Evolutionary conservation across 1,140 invertebrate genomes (phyloP).

Genomic region (Plodia interpunctella): DNA sequence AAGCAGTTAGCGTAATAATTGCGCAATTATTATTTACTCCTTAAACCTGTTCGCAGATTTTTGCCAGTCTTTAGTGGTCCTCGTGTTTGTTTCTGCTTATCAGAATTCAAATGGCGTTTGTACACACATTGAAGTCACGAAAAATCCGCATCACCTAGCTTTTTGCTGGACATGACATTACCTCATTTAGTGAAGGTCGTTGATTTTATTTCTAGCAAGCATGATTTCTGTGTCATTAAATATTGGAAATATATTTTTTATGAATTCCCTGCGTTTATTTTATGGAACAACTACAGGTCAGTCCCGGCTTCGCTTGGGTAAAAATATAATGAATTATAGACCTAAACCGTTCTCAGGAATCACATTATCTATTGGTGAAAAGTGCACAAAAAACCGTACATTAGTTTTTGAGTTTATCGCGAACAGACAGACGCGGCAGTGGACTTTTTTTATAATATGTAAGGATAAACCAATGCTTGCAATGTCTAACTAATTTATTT

Average conservation of each 20-base stretch:
- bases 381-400: too few species aligned
- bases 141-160: conserved; percentile 27
- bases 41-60: conserved; percentile 17
- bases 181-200: conserved; percentile 14
- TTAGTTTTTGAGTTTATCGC: too few species aligned
- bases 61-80: not conserved
- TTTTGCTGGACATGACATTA: conserved; percentile 17
- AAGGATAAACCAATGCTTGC: too few species aligned
- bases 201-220: not conserved
- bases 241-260: too few species aligned
- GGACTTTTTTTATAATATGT: too few species aligned
- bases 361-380: too few species aligned
- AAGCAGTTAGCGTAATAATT: conserved; percentile 23
- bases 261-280: not conserved
- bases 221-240: not conserved
- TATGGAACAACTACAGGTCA: too few species aligned
- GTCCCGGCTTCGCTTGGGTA: too few species aligned
- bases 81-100: conserved; percentile 24
- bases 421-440: too few species aligned
- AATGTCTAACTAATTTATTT: too few species aligned
- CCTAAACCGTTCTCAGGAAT: too few species aligned
- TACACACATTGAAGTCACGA: conserved; percentile 41
- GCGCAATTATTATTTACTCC: conserved; percentile 28
- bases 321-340: too few species aligned
- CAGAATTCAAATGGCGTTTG: conserved; percentile 31